A percentile compares a stretch with the other conserved stretches of the same genome.
phyloP scores from a whole-genome alignment of 2,888 invertebrate species.

The Clepsis dumicolana region DNA sequence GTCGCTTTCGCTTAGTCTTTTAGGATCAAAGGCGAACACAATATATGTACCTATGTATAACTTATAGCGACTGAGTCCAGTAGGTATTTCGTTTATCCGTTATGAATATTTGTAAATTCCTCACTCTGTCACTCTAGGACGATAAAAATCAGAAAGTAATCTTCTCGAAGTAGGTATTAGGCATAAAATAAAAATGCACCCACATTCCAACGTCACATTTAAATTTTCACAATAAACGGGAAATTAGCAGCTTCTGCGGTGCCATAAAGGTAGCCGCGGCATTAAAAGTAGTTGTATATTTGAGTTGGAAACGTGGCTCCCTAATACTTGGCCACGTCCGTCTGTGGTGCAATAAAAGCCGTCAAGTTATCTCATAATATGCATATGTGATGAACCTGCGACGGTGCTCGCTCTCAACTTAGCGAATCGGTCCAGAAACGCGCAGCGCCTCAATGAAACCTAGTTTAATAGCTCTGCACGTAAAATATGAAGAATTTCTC shows the following conservation, averaged over 20 bases:
- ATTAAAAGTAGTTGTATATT: conserved; percentile 37
- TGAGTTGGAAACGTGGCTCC: conserved; percentile 24
- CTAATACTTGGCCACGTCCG: conserved; percentile 43
- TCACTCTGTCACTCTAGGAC: neutral
- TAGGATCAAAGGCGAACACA: no score
- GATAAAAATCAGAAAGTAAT: conserved; percentile 6
- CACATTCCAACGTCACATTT: conserved; percentile 17
- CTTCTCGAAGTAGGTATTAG: conserved; percentile 5
- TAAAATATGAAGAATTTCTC: conserved; percentile 43
- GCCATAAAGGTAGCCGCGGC: conserved; percentile 41
- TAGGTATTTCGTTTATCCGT: no score
- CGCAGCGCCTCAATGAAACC: conserved; percentile 40
- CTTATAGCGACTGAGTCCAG: no score
- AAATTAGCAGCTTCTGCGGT: conserved; percentile 34
- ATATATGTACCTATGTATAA: no score
- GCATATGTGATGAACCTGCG: conserved; percentile 41
- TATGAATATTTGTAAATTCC: neutral
- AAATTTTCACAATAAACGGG: conserved; percentile 35
- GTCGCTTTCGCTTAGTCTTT: no score
- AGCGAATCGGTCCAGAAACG: conserved; percentile 33
- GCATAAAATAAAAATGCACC: conserved; percentile 6
- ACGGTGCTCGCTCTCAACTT: conserved; percentile 28
- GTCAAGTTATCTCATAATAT: conserved; percentile 43
- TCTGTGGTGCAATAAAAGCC: conserved; percentile 43
- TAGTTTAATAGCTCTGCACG: conserved; percentile 40